Percentiles rank a stretch among this genome's conserved stretches.
These are phyloP conservation scores for Matsumurasca onukii DNA, from an alignment of 1,140 invertebrate species.

Conservation along the genomic window DNA sequence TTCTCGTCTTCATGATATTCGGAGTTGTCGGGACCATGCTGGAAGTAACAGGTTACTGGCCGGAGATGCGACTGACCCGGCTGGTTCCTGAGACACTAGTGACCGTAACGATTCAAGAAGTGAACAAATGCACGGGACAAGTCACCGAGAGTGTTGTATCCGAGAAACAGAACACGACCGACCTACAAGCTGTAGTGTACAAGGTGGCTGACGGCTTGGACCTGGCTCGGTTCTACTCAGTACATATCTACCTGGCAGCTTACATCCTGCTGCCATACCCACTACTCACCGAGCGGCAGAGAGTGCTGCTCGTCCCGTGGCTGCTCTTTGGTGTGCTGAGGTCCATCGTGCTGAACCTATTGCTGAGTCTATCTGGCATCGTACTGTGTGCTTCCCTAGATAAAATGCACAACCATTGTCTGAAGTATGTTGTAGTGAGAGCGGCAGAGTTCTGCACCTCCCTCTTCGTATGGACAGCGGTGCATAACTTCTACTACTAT, in stretches of 20 bases:
- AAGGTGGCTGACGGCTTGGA: not conserved
- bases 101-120: no score
- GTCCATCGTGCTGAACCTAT: not conserved
- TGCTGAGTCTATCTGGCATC: not conserved
- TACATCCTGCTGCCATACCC: constrained; percentile 15
- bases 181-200: no score
- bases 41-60: not conserved
- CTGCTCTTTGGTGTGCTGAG: not conserved
- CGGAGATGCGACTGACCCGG: not conserved
- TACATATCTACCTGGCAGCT: not conserved
- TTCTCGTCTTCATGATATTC: not conserved
- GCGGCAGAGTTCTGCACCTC: not conserved
- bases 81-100: not conserved
- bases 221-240: not conserved
- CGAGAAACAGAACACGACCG: no score
- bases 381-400: not conserved
- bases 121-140: no score
- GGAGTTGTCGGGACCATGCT: not conserved
- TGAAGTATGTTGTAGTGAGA: not conserved
- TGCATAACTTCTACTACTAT: constrained; percentile 19
- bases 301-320: constrained; percentile 6
- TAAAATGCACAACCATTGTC: not conserved
- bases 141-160: no score
- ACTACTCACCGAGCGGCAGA: not conserved
- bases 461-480: not conserved